A percentile compares a stretch with the other conserved stretches of the same genome.
Conservation (phyloP, 2,888 invertebrate genomes). For the Aphelenchoides bicaudatus region DNA sequence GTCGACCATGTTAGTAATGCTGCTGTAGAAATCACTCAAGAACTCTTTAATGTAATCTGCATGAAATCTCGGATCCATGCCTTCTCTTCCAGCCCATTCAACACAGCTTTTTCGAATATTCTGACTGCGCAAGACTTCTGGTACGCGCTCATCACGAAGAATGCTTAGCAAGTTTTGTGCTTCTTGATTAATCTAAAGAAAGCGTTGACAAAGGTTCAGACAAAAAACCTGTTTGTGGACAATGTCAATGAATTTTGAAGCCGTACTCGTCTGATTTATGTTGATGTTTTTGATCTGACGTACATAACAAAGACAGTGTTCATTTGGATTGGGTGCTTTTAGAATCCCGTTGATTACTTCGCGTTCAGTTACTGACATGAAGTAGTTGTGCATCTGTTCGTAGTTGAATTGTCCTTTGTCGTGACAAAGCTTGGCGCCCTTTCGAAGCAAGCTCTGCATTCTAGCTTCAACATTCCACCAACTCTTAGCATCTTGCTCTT, state of each 20-base stretch:
- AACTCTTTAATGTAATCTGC: conserved; percentile 65
- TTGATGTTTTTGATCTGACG: conserved; percentile 96
- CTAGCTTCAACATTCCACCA: conserved; percentile 97
- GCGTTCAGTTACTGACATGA: conserved; percentile 96
- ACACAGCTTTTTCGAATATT: conserved; percentile 88
- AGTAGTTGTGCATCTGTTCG: conserved; percentile 92
- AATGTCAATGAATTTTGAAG: conserved; percentile 90
- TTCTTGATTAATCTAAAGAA: conserved; percentile 82
- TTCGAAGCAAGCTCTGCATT: conserved; percentile 88
- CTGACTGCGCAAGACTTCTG: conserved; percentile 80
- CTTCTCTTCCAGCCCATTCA: conserved; percentile 94
- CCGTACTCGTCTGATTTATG: conserved; percentile 85
- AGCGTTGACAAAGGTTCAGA: background rate
- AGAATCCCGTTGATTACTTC: conserved; percentile 93
- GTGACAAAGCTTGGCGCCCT: conserved; percentile 78
- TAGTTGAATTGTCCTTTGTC: conserved; percentile 78
- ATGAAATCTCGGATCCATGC: conserved; percentile 78
- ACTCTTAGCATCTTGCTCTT: conserved; percentile 89
- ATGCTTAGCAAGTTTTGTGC: conserved; percentile 82
- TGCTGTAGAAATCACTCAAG: conserved; percentile 48
- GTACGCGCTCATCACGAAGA: conserved; percentile 81
- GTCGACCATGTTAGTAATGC: conserved; percentile 51
- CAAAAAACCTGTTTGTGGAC: conserved; percentile 63
- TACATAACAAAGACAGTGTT: conserved; percentile 85
- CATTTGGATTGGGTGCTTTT: conserved; percentile 78